phyloP scores from a whole-genome alignment of 2,797 vertebrate species.

The Morelia viridis region DNA sequence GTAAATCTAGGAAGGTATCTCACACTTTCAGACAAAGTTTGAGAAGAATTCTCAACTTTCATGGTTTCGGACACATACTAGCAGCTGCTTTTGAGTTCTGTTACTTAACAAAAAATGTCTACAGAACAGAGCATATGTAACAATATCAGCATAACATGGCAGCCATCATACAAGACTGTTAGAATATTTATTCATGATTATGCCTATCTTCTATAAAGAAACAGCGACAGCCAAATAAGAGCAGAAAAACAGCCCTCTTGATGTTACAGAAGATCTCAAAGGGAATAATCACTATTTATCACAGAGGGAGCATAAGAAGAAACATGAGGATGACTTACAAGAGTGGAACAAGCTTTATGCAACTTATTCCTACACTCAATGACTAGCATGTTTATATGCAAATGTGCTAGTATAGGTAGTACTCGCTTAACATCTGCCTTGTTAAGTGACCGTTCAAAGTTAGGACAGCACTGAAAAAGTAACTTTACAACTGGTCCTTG shows the following conservation, averaged over 20 bases:
- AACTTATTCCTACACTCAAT: not conserved
- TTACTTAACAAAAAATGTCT: not conserved
- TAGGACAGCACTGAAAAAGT: not conserved
- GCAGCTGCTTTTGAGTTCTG: not conserved
- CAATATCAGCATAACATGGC: not conserved
- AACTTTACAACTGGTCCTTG: not conserved
- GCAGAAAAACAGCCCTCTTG: not conserved
- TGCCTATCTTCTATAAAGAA: not conserved
- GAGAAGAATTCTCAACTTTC: constrained; percentile 26
- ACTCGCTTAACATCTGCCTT: not conserved
- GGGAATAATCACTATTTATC: not conserved
- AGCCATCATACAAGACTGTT: not conserved
- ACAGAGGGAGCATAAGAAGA: not conserved
- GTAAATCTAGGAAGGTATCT: not conserved
- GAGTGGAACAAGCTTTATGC: not conserved
- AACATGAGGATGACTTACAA: not conserved
- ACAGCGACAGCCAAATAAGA: not conserved
- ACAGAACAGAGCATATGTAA: not conserved
- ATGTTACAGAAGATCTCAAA: not conserved
- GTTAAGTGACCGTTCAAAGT: not conserved
- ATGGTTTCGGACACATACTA: not conserved
- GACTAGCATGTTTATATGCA: not conserved
- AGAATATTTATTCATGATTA: not conserved
- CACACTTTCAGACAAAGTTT: constrained; percentile 25
- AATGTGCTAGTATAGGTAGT: not conserved